Base-by-base conservation (phyloP, 2,113 vertebrate species). In the Junco hyemalis region DNA sequence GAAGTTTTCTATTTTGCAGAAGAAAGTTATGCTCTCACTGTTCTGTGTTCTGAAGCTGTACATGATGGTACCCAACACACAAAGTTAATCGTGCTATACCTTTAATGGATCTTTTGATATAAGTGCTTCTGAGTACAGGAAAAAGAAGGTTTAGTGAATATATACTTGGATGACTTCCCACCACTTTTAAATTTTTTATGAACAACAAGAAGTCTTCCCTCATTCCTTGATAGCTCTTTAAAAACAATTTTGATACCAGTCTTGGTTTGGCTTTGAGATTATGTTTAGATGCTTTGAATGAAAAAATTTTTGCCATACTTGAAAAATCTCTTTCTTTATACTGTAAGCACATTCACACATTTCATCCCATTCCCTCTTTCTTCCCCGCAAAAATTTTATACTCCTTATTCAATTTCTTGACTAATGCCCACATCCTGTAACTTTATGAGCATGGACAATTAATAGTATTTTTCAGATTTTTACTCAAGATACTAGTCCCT, bases 321-420 rank as follows among this genome's bases (percentile, higher is more conserved):
- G 20, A 69, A 77, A 72, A 72, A 54, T n/a, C 5, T 45, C 13
- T 78, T 63, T 82, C 48, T 71, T 68, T 72, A 54, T 8, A 16
- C 23, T 87, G 5, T n/a, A 72, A 57, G 6, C 8, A 65, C 10
- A 69, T 45, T 68, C 33, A 80, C 13, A 68, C 3, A 59, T 19
- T 15, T 51, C 17, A 44, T 22, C 12, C 22, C 10, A 19, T 25
- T n/a, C 14, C 6, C 8, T 44, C 6, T 19, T 23, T 6, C 7
- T 16, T 4, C 9, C 3, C 5, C 3, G 2, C 6, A 33, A 36
- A 48, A 48, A 0, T 20, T 38, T 69, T 42, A 26, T 35, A 33
- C 2, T 12, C 2, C 9, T 2, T 47, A 44, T 60, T 63, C 14
- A 35, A 26, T 78, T 68, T 91, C 26, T 60, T 84, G 61, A 79